Conservation (phyloP, 2,888 invertebrate genomes). For the Dione juno region DNA sequence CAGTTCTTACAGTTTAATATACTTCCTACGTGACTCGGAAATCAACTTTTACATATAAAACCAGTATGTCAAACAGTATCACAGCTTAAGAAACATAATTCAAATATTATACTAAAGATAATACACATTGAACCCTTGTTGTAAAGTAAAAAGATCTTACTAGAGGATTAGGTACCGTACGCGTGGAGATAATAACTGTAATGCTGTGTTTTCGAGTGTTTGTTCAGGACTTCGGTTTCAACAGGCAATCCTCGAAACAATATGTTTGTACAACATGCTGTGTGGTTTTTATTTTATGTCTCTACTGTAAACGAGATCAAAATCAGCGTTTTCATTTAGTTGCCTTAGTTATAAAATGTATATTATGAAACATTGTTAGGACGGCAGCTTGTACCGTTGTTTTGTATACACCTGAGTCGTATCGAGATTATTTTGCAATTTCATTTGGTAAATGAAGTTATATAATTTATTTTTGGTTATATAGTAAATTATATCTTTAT, state of each 20-base stretch:
- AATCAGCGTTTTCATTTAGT: constrained; percentile 43
- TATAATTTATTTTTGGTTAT: neutral
- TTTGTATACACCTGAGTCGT: neutral
- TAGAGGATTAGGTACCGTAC: constrained; percentile 49
- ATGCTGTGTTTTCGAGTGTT: constrained; percentile 51
- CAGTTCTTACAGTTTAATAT: too few species aligned
- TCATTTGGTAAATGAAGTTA: too few species aligned
- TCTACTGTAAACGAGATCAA: constrained; percentile 42
- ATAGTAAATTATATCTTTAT: neutral
- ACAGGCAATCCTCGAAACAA: constrained; percentile 48
- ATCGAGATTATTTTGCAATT: too few species aligned
- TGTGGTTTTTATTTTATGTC: constrained; percentile 44
- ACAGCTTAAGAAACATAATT: neutral
- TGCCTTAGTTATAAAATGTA: constrained; percentile 31
- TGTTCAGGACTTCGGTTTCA: constrained; percentile 52
- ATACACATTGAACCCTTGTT: constrained; percentile 22
- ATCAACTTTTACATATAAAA: too few species aligned
- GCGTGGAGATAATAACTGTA: constrained; percentile 50
- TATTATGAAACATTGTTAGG: constrained; percentile 7
- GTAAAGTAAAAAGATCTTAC: constrained; percentile 39
- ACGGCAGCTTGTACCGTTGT: neutral
- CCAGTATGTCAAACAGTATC: neutral
- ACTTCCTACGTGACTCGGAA: too few species aligned
- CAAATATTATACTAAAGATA: neutral
- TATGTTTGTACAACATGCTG: constrained; percentile 50